A percentile compares a stretch with the other conserved stretches of the same genome.
Conservation (phyloP, 2,113 vertebrate species). For the Copsychus sechellarum region DNA sequence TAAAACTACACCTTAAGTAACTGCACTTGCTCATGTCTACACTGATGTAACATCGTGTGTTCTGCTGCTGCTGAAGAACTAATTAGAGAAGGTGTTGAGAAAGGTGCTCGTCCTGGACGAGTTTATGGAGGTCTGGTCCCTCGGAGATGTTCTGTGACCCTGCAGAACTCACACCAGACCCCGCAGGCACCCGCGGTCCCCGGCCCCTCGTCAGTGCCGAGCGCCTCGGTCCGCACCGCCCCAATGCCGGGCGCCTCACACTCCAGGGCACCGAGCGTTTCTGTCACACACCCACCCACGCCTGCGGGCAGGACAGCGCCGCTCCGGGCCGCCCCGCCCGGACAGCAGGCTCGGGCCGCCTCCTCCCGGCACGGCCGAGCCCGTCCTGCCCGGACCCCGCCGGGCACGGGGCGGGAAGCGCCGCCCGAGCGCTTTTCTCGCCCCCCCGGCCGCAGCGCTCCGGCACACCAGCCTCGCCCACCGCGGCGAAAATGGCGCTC, state of each 20-base stretch:
- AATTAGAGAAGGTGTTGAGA: neutral
- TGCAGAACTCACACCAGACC: neutral
- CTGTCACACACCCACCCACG: neutral
- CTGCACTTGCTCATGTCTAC: neutral
- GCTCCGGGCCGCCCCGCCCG: neutral
- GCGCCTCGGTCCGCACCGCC: rapidly evolving
- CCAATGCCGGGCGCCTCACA: neutral
- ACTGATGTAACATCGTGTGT: neutral
- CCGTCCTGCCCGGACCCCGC: neutral
- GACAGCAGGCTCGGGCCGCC: neutral
- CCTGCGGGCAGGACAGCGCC: neutral
- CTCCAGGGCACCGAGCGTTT: rapidly evolving
- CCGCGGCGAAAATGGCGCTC: neutral
- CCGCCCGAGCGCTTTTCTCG: neutral
- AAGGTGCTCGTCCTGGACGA: neutral
- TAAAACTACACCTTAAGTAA: neutral
- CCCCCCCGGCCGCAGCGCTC: neutral
- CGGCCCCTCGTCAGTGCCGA: rapidly evolving
- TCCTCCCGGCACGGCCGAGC: neutral
- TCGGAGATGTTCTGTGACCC: neutral
- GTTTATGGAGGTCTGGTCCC: neutral
- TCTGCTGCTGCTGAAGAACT: neutral
- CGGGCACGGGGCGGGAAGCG: neutral
- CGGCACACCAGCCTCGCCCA: neutral
- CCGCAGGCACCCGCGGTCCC: neutral